Evolutionary conservation across 2,113 vertebrate species (phyloP), one percentile per base, ranked within the genome.

Genomic region (Crotophaga sulcirostris): DNA sequence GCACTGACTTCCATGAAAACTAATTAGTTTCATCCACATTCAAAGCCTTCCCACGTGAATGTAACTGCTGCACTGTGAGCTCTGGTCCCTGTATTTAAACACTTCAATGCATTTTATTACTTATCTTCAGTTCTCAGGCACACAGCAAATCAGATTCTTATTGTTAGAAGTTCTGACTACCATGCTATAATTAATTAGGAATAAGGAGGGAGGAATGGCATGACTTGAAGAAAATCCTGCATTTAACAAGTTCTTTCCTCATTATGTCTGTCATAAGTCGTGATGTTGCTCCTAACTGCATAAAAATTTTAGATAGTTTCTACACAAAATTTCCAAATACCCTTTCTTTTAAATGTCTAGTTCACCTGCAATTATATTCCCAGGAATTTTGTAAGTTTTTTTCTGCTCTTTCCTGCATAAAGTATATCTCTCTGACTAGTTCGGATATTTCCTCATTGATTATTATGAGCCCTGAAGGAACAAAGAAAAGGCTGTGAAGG

Each of bases 71-170:
- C 33, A 84, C 33, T 63, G 55, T 54, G 47, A 88, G 73, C 34
- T 78, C 33, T 94, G 33, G 12, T 56, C 87, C 80, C 44, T 81
- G 62, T 52, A 84, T 72, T 94, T 78, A 89, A 84, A 89, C n/a
- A 87, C 34, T 86, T 90, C 44, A 92, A 29, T 18, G 56, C 31
- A 66, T 82, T 95, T 93, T 78, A 67, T 34, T 87, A 84, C 54
- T 91, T 91, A 91, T 94, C 74, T 94, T 87, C 47, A 64, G 47
- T 84, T 94, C 73, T 93, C 44, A 94, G 89, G 55, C 42, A 87
- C 16, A 8, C 52, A 91, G 29, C 4, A 89, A 87, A 94, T 90
- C 69, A 96, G 54, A 83, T 63, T 83, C 36, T 54, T 81, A 60
- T 44, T 88, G 69, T 95, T 44, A 93, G 42, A 96, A 90, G 52